Evolutionary conservation across 2,888 invertebrate species (phyloP).

Genomic region (Petrophora chlorosata): DNA sequence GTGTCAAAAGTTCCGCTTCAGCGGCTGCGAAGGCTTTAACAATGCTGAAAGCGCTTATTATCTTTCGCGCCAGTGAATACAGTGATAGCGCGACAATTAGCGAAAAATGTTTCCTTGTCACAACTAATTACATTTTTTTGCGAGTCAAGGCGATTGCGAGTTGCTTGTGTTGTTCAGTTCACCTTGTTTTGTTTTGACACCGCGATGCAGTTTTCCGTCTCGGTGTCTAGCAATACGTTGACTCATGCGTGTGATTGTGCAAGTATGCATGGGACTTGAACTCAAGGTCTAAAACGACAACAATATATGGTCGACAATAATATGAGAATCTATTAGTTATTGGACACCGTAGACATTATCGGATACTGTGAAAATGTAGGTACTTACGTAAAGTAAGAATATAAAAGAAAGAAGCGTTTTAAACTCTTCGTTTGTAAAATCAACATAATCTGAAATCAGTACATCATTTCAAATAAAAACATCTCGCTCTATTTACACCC

Average conservation of each 20-base stretch:
- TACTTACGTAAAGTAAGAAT: too few species aligned
- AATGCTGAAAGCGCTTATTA: slow-evolving; percentile 24
- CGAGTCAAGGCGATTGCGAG: slow-evolving; percentile 23
- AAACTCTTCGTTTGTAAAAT: too few species aligned
- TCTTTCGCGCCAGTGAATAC: slow-evolving; percentile 6
- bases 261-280: slow-evolving; percentile 35
- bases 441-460: too few species aligned
- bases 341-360: too few species aligned
- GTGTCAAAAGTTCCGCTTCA: slow-evolving; percentile 45
- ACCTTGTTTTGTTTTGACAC: slow-evolving; percentile 54
- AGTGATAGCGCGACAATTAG: too few species aligned
- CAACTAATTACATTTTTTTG: slow-evolving; percentile 18
- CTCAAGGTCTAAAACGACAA: slow-evolving; percentile 44
- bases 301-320: neutral
- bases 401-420: too few species aligned
- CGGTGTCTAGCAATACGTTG: slow-evolving; percentile 49
- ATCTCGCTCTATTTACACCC: neutral
- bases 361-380: too few species aligned
- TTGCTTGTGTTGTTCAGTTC: slow-evolving; percentile 23
- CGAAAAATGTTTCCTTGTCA: slow-evolving; percentile 11
- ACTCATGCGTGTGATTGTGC: slow-evolving; percentile 51
- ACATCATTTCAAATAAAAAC: too few species aligned
- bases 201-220: slow-evolving; percentile 51
- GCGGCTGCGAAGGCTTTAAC: slow-evolving; percentile 36
- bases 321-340: too few species aligned